phyloP scores from a whole-genome alignment of 2,888 invertebrate species.

The Nudaria mundana region DNA sequence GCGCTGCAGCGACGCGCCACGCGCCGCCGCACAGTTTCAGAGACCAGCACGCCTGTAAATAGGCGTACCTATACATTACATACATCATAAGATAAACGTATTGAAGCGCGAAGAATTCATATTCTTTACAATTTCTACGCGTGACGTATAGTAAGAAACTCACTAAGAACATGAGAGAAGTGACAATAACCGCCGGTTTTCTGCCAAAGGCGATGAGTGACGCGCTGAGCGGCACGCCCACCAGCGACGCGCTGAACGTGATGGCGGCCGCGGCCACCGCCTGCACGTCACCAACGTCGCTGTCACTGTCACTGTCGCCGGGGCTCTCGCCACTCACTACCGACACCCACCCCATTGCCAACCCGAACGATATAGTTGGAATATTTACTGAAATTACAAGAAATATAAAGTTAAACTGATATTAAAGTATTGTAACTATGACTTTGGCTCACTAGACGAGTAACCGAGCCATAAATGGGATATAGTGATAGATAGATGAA shows the following conservation, averaged over 20 bases:
- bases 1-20: conserved; percentile 51
- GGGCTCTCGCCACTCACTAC: conserved; percentile 48
- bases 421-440: no score
- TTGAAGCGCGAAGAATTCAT: no score
- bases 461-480: no score
- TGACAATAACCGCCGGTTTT: conserved; percentile 48
- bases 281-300: no score
- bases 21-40: conserved; percentile 53
- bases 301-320: conserved; percentile 2
- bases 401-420: no score
- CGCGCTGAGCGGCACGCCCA: conserved; percentile 55
- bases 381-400: conserved; percentile 49
- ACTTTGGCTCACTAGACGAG: no score
- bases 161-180: conserved; percentile 52
- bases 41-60: conserved; percentile 55
- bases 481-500: no score
- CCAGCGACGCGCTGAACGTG: conserved; percentile 45
- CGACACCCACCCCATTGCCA: conserved; percentile 65
- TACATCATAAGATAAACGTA: no score
- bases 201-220: conserved; percentile 45
- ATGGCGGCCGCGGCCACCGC: conserved; percentile 41
- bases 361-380: conserved; percentile 57
- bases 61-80: no score
- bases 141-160: no score
- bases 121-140: no score